phyloP scores from a whole-genome alignment of 2,888 invertebrate genomes.

The Phymatocera aterrima region DNA sequence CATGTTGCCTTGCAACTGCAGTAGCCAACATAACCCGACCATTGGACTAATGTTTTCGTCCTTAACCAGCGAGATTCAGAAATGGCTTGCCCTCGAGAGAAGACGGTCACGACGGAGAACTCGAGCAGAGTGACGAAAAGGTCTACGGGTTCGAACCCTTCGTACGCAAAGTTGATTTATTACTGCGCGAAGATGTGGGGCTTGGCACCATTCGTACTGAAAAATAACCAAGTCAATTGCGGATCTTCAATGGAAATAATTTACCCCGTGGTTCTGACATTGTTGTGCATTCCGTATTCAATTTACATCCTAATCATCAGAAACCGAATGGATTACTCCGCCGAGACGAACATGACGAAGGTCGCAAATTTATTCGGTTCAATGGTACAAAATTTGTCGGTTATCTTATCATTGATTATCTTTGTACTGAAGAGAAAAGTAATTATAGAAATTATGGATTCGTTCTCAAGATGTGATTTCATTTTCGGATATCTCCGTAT shows the following conservation, averaged over 20 bases:
- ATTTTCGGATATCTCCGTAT: background rate
- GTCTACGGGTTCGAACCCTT: background rate
- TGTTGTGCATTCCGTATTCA: background rate
- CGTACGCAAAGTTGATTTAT: background rate
- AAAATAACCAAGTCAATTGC: background rate
- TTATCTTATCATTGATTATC: background rate
- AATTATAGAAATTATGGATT: background rate
- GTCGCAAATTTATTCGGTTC: background rate
- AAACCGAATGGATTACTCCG: background rate
- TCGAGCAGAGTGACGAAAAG: background rate
- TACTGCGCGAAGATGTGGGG: conserved; percentile 10
- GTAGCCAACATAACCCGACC: background rate
- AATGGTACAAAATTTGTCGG: background rate
- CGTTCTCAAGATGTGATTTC: background rate
- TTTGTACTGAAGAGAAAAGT: background rate
- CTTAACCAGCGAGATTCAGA: background rate
- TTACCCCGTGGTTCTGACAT: background rate
- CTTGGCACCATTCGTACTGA: conserved; percentile 5
- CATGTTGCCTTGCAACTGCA: background rate
- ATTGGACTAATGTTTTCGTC: background rate
- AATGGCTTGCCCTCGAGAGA: background rate
- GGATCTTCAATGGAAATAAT: background rate
- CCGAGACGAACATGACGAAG: background rate
- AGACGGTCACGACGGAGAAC: background rate
- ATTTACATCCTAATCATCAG: background rate